phyloP scores from a whole-genome alignment of 1,140 invertebrate species.

The Bombus affinis region DNA sequence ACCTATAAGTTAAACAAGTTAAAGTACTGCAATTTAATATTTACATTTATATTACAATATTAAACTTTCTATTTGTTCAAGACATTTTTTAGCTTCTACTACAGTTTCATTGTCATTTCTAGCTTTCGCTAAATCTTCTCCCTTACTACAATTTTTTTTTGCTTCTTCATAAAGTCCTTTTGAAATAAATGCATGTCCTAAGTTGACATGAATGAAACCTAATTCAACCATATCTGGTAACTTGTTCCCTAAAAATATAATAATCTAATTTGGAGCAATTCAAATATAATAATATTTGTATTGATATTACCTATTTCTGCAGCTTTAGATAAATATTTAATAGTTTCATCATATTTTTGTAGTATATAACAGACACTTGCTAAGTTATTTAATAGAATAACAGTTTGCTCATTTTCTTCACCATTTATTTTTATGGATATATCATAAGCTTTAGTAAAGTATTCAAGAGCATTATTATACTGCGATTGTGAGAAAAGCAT shows the following conservation, averaged over 20 bases:
- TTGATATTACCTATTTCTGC: conserved; percentile 84
- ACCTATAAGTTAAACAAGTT: neutral
- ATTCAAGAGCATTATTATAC: conserved; percentile 85
- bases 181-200: conserved; percentile 91
- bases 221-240: conserved; percentile 87
- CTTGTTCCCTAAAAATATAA: conserved; percentile 77
- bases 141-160: conserved; percentile 87
- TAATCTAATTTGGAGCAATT: conserved; percentile 18
- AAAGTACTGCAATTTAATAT: neutral
- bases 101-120: conserved; percentile 86
- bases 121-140: conserved; percentile 86
- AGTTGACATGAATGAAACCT: conserved; percentile 90
- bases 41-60: conserved; percentile 60
- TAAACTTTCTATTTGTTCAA: conserved; percentile 85
- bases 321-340: conserved; percentile 88
- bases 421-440: conserved; percentile 87
- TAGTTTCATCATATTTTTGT: conserved; percentile 87
- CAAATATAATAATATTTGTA: conserved; percentile 15
- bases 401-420: conserved; percentile 87
- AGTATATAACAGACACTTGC: conserved; percentile 88
- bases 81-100: conserved; percentile 87
- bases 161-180: conserved; percentile 88
- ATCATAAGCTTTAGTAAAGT: conserved; percentile 88
- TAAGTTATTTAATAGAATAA: conserved; percentile 93
- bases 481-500: conserved; percentile 87